These are phyloP conservation scores for Symphodus melops DNA, from an alignment of 2,113 vertebrate genomes.

Conservation along the genomic window DNA sequence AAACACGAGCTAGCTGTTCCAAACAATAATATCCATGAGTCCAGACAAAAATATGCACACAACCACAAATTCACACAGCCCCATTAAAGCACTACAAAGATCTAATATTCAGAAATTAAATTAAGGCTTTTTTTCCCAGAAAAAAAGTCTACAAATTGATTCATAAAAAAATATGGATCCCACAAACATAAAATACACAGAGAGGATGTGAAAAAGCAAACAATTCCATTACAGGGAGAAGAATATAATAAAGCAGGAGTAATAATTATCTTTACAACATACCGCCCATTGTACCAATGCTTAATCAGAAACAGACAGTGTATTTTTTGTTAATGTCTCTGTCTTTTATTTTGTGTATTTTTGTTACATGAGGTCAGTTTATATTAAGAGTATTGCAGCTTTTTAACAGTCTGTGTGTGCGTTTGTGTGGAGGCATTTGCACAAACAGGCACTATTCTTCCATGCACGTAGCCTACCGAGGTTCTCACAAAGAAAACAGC, in stretches of 20 bases:
- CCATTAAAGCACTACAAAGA: slow-evolving; percentile 4
- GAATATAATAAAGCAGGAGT: slow-evolving; percentile 29
- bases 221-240: background rate
- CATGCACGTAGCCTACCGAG: background rate
- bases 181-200: background rate
- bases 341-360: no score
- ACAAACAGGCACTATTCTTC: slow-evolving; percentile 2
- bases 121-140: slow-evolving; percentile 1
- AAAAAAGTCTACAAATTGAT: background rate
- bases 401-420: background rate
- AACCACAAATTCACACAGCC: background rate
- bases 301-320: slow-evolving; percentile 41
- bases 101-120: slow-evolving; percentile 5
- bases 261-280: slow-evolving; percentile 37
- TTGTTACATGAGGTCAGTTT: no score
- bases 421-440: background rate
- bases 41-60: background rate
- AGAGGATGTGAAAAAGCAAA: background rate
- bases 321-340: background rate
- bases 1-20: background rate
- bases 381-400: background rate
- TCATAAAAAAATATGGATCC: slow-evolving; percentile 12
- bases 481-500: slow-evolving; percentile 28
- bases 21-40: background rate
- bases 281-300: slow-evolving; percentile 9